Conservation (phyloP, 2,113 vertebrate species). For the Solea senegalensis region DNA sequence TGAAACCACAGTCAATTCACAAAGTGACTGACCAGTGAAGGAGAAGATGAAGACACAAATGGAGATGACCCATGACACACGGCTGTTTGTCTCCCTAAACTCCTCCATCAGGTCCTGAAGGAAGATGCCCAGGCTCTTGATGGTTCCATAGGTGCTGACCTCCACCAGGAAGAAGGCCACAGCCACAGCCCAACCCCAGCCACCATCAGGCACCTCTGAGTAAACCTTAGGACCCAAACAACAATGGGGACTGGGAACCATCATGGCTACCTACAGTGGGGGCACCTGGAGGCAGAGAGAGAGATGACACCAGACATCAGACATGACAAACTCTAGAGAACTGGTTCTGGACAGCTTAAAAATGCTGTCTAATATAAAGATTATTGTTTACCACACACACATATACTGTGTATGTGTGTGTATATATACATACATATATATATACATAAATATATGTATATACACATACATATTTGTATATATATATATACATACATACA, state of each 20-base stretch:
- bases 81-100: slow-evolving; percentile 91
- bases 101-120: slow-evolving; percentile 92
- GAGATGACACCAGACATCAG: neutral
- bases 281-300: slow-evolving; percentile 27
- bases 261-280: slow-evolving; percentile 41
- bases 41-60: slow-evolving; percentile 94
- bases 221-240: slow-evolving; percentile 88
- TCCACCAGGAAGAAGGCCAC: slow-evolving; percentile 91
- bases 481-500: too few species aligned
- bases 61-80: slow-evolving; percentile 95
- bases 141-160: slow-evolving; percentile 90
- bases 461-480: too few species aligned
- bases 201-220: slow-evolving; percentile 91
- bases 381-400: too few species aligned
- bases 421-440: too few species aligned
- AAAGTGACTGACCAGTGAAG: slow-evolving; percentile 86
- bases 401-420: too few species aligned
- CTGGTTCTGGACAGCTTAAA: too few species aligned
- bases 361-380: too few species aligned
- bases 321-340: too few species aligned
- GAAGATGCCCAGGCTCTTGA: slow-evolving; percentile 95
- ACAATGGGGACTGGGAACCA: slow-evolving; percentile 25
- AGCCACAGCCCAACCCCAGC: slow-evolving; percentile 95
- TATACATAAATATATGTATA: too few species aligned
- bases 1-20: too few species aligned